These are phyloP conservation scores for Taeniopygia guttata DNA, from an alignment of 2,797 vertebrate species.

Conservation along the genomic window DNA sequence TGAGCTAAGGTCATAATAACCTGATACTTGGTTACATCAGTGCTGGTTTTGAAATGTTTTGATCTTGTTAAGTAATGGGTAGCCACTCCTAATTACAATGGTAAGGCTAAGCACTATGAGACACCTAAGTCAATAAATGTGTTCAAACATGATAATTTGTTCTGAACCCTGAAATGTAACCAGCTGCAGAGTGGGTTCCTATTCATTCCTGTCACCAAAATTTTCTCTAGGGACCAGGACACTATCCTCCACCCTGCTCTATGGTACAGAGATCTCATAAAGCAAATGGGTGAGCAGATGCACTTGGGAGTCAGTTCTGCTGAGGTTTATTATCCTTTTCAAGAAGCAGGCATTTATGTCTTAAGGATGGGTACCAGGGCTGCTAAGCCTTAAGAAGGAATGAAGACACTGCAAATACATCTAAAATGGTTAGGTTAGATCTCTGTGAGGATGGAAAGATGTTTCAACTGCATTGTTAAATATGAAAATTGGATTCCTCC, in stretches of 20 bases:
- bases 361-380: not conserved
- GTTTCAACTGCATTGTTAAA: not conserved
- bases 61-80: not conserved
- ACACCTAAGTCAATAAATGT: not conserved
- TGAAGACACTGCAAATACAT: not conserved
- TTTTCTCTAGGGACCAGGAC: not conserved
- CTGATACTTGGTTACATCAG: not conserved
- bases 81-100: not conserved
- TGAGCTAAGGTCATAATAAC: not conserved
- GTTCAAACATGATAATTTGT: not conserved
- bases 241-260: not conserved
- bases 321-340: not conserved
- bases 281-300: constrained; percentile 5
- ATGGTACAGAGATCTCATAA: not conserved
- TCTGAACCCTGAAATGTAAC: constrained; percentile 15
- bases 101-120: not conserved
- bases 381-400: not conserved
- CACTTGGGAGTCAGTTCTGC: not conserved
- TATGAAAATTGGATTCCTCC: not conserved
- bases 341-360: fast-evolving
- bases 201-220: not conserved
- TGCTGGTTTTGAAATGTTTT: not conserved
- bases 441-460: not conserved
- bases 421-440: not conserved
- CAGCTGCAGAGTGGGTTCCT: not conserved